Evolutionary conservation across 2,797 vertebrate species (phyloP).

Genomic region (Dallia pectoralis): DNA sequence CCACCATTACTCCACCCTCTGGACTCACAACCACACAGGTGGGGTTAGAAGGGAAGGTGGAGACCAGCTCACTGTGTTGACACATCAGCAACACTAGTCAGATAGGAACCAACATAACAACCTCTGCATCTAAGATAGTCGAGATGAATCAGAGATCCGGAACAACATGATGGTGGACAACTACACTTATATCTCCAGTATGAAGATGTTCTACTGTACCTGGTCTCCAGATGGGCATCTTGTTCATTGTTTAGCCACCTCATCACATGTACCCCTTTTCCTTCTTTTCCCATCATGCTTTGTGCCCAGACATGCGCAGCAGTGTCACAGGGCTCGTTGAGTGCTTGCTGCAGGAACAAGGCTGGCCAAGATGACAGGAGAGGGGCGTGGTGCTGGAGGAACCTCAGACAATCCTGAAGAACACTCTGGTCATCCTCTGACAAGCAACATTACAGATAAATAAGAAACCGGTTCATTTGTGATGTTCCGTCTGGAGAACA

Average conservation of each 20-base stretch:
- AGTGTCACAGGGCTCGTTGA: constrained; percentile 70
- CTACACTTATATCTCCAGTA: not conserved
- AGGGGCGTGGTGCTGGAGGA: constrained; percentile 72
- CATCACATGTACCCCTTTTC: constrained; percentile 41
- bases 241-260: constrained; percentile 66
- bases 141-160: not conserved
- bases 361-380: constrained; percentile 76
- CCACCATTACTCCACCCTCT: constrained; percentile 66
- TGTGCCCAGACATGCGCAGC: constrained; percentile 72
- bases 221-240: not conserved
- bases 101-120: not conserved
- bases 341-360: constrained; percentile 81
- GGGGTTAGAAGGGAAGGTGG: constrained; percentile 67
- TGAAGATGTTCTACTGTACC: constrained; percentile 48
- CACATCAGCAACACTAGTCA: not conserved
- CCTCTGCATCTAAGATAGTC: not conserved
- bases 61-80: constrained; percentile 62
- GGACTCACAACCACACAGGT: constrained; percentile 70
- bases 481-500: not conserved
- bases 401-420: constrained; percentile 62
- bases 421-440: constrained; percentile 22
- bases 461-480: not conserved
- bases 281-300: constrained; percentile 45
- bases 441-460: not conserved
- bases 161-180: not conserved